Base-by-base conservation (phyloP, 92 coral and sea anemone genomes). In the Galaxea fascicularis region DNA sequence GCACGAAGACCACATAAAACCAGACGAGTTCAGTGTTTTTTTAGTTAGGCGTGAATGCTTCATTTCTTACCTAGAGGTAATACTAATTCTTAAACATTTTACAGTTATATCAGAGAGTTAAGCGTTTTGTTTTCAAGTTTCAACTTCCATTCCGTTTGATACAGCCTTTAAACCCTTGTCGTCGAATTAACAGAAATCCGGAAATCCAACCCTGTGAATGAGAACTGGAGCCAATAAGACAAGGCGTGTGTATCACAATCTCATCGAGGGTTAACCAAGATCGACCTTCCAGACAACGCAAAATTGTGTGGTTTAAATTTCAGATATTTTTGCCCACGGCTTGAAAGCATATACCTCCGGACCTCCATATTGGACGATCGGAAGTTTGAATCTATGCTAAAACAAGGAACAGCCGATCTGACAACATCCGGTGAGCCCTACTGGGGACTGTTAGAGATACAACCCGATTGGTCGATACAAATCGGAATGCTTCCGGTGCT, bases 201-300 rank as follows among this genome's bases (percentile, higher is more conserved):
- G 79, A 56, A 30, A 74, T 52, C 65, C 44, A 22, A 29, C 54
- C 65, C 54, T 22, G 49, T 14, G 49, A 16, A n/a, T 53, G 16
- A 30, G 27, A 13, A 10, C 21, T 4, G n/a, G 49, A 45, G 45
- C 82, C 58, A 44, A 45, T 44, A 59, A 1, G 26, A 60, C 6
- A 22, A 17, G 18, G 26, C 0, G 26, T 17, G 41, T 41, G 30
- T 39, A 70, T 44, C 22, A 0, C 30, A 25, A 75, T 28, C 65
- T 39, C 82, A 46, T 27, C 45, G 3, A 47, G 73, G 28, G 28
- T 28, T 31, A 57, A 17, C 5, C 63, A 47, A 64, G 26, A 65
- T 28, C 47, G 49, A 0, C 60, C 62, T 77, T 77, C 82, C 82
- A 10, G 71, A 51, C 82, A 39, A 57, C 82, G 46, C 73, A 52